Evolutionary conservation across 2,113 vertebrate genomes (phyloP).

Genomic region (Raphicerus campestris): DNA sequence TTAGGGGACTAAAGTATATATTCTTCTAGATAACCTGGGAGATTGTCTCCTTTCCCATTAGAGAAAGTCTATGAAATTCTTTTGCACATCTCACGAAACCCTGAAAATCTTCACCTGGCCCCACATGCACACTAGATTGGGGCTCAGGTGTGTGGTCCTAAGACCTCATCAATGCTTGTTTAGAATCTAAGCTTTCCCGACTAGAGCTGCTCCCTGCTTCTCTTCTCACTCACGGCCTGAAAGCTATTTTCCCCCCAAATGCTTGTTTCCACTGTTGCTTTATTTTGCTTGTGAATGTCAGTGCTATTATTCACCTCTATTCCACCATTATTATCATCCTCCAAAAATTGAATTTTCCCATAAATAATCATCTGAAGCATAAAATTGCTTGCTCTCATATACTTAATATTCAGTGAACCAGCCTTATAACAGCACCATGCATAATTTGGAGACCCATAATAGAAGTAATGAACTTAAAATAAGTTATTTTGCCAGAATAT

Average conservation of each 20-base stretch:
- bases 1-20: neutral
- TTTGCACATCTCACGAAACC: neutral
- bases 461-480: conserved; percentile 37
- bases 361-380: conserved; percentile 49
- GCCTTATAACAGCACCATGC: neutral
- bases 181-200: neutral
- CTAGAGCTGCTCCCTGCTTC: neutral
- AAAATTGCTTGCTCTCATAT: conserved; percentile 30
- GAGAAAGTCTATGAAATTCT: neutral
- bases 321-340: neutral
- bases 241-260: neutral
- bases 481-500: conserved; percentile 18
- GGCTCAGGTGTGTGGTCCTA: neutral
- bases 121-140: neutral
- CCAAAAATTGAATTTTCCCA: conserved; percentile 40
- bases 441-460: conserved; percentile 1
- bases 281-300: conserved; percentile 16
- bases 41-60: neutral
- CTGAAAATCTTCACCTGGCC: neutral
- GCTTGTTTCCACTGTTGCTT: neutral
- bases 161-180: neutral
- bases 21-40: neutral
- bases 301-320: neutral
- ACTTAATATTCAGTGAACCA: conserved; percentile 46
- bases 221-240: neutral